These are phyloP conservation scores for Alosa alosa DNA, from an alignment of 2,113 vertebrate species.

Conservation along the genomic window DNA sequence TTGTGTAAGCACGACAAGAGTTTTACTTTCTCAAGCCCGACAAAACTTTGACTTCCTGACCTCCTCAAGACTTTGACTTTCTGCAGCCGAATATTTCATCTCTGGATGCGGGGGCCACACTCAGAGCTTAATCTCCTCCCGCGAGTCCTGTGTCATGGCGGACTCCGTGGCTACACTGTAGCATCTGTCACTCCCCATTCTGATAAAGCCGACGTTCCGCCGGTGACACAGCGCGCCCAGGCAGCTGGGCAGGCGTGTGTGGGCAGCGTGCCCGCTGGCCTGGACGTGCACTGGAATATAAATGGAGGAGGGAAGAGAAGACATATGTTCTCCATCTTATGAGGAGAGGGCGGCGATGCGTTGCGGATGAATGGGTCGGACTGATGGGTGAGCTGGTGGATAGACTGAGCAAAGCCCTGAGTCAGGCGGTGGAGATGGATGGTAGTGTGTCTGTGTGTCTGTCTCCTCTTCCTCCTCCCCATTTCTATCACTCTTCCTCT, in stretches of 20 bases:
- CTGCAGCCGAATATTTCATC: background rate
- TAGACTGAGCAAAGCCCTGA: background rate
- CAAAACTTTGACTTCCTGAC: background rate
- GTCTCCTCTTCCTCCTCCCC: background rate
- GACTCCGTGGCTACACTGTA: background rate
- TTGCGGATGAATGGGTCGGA: background rate
- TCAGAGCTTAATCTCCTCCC: background rate
- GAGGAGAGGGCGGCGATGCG: background rate
- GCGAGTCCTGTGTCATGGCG: background rate
- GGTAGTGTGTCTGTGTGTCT: background rate
- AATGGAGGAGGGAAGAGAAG: slow-evolving; percentile 17
- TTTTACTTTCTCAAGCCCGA: background rate
- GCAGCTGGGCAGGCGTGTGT: background rate
- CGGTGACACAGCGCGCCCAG: background rate
- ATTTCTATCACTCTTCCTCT: background rate
- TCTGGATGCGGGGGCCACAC: background rate
- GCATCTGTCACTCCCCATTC: background rate
- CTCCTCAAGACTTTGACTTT: background rate
- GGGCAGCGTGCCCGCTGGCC: slow-evolving; percentile 10
- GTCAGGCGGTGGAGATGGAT: background rate
- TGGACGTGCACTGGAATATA: slow-evolving; percentile 16
- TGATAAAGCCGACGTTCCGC: background rate
- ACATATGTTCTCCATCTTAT: slow-evolving; percentile 27
- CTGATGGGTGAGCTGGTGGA: background rate
- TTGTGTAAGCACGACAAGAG: background rate